Evolutionary conservation across 2,797 vertebrate genomes (phyloP).

Genomic region (Luscinia megarhynchos): DNA sequence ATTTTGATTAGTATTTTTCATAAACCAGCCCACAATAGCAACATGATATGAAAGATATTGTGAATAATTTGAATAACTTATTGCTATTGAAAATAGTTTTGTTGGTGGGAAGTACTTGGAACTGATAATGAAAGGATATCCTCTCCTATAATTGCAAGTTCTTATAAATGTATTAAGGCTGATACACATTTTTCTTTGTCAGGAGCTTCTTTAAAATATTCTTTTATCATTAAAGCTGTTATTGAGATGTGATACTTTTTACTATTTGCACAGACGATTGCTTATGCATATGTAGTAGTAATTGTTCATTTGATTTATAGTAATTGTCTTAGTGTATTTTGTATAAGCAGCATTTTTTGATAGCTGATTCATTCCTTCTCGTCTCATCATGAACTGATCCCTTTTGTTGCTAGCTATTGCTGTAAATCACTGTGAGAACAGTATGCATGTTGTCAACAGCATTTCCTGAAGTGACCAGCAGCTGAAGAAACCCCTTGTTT

Average conservation of each 20-base stretch:
- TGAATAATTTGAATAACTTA: background rate
- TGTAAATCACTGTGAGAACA: background rate
- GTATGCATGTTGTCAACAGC: background rate
- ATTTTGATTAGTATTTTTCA: background rate
- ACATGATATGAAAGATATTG: background rate
- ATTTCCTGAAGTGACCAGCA: background rate
- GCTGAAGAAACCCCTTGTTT: background rate
- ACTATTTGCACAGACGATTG: background rate
- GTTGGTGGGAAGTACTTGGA: background rate
- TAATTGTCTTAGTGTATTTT: background rate
- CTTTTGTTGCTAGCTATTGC: background rate
- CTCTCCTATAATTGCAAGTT: background rate
- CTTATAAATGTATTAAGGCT: background rate
- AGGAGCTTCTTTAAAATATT: background rate
- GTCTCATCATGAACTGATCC: background rate
- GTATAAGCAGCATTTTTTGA: background rate
- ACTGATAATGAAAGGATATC: background rate
- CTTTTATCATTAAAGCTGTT: background rate
- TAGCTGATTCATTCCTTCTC: background rate
- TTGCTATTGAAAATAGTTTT: background rate
- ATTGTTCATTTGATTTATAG: background rate
- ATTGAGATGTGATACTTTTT: background rate
- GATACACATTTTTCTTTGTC: background rate
- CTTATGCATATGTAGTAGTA: background rate
- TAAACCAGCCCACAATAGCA: accelerated